Conservation (phyloP, 2,888 invertebrate species). For the Cheiracanthium punctorium region DNA sequence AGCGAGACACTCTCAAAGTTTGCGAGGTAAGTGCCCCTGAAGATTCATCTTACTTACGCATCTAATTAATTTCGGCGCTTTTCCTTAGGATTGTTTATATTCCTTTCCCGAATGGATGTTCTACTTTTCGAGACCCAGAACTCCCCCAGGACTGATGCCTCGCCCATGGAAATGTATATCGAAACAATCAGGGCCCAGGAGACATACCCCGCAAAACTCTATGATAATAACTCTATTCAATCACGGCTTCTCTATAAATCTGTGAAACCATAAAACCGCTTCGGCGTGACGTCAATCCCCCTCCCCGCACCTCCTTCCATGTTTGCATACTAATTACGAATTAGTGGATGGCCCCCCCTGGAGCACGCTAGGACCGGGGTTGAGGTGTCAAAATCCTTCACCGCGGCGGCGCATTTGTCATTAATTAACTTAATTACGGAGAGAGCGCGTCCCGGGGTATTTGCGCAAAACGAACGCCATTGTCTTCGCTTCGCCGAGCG, state of each 20-base stretch:
- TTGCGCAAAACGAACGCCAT: constrained; percentile 67
- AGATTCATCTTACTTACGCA: too few relatives aligned
- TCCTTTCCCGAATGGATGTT: too few relatives aligned
- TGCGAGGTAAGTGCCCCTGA: too few relatives aligned
- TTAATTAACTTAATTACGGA: constrained; percentile 68
- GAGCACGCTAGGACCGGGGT: constrained; percentile 35
- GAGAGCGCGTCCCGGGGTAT: constrained; percentile 57
- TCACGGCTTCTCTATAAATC: constrained; percentile 9
- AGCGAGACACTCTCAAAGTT: too few relatives aligned
- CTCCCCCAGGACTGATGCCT: too few relatives aligned
- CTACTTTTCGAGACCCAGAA: too few relatives aligned
- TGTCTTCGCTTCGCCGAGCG: constrained; percentile 63
- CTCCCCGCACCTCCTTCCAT: too few relatives aligned
- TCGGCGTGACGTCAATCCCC: constrained; percentile 19
- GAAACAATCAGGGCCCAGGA: background rate
- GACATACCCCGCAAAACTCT: background rate
- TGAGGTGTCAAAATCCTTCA: constrained; percentile 66
- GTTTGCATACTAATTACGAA: constrained; percentile 69
- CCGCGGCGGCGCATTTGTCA: constrained; percentile 66
- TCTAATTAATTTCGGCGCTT: too few relatives aligned
- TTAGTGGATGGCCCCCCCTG: constrained; percentile 62
- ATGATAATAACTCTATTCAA: background rate
- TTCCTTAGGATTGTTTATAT: too few relatives aligned
- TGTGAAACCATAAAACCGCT: background rate
- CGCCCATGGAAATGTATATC: background rate